phyloP scores from a whole-genome alignment of 2,113 vertebrate species.

The Passer domesticus region DNA sequence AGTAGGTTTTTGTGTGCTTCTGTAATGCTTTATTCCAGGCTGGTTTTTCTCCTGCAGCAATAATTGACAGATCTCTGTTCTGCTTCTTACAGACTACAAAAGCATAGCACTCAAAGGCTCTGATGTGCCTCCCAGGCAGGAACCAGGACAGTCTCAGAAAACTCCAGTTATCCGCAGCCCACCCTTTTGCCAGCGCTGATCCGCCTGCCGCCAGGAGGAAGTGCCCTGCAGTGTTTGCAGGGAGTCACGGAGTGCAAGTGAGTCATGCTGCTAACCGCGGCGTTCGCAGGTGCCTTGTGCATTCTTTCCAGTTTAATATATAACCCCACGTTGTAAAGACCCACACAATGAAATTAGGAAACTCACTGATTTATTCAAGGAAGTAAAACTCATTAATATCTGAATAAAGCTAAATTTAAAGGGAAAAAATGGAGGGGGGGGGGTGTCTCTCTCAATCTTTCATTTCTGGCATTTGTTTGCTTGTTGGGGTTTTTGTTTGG shows the following conservation, averaged over 20 bases:
- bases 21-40: neutral
- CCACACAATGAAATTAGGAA: neutral
- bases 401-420: neutral
- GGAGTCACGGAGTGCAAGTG: neutral
- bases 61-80: neutral
- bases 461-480: neutral
- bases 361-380: neutral
- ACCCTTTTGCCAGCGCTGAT: neutral
- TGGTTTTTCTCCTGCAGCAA: neutral
- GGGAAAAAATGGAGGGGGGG: neutral
- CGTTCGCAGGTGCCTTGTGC: neutral
- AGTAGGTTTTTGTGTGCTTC: neutral
- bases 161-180: neutral
- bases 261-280: neutral
- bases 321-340: neutral
- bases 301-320: neutral
- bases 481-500: neutral
- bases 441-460: neutral
- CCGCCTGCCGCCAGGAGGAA: neutral
- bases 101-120: slow-evolving; percentile 79
- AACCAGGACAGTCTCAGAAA: slow-evolving; percentile 84
- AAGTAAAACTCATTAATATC: neutral
- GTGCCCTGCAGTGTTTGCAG: neutral
- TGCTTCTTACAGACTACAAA: slow-evolving; percentile 83
- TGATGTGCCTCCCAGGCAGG: slow-evolving; percentile 86